phyloP scores from a whole-genome alignment of 2,888 invertebrate species.

The Scelioninae gen. 1 region DNA sequence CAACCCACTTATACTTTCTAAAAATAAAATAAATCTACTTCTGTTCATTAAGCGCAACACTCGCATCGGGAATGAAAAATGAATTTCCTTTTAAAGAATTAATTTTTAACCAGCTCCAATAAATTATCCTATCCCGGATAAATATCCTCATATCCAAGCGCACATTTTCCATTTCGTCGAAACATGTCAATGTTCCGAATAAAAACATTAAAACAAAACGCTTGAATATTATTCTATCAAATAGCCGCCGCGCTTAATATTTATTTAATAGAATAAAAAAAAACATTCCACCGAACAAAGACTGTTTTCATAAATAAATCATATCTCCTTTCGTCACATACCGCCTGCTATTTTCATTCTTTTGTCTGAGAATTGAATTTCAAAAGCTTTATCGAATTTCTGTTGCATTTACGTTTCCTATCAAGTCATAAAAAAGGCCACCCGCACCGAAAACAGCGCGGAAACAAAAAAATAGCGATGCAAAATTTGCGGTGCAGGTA shows the following conservation, averaged over 20 bases:
- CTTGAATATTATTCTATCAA: too few relatives aligned
- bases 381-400: constrained; percentile 50
- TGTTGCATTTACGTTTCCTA: constrained; percentile 43
- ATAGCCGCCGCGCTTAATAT: constrained; percentile 22
- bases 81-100: too few relatives aligned
- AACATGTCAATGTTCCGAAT: too few relatives aligned
- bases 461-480: constrained; percentile 2
- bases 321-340: constrained; percentile 19
- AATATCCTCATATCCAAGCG: too few relatives aligned
- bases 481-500: constrained; percentile 19
- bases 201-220: too few relatives aligned
- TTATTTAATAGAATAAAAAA: constrained; percentile 38
- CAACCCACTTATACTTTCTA: too few relatives aligned
- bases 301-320: constrained; percentile 33
- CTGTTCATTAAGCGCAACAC: too few relatives aligned
- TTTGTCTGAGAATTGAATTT: constrained; percentile 33
- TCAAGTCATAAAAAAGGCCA: constrained; percentile 29
- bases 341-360: constrained; percentile 17
- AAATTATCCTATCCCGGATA: too few relatives aligned
- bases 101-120: too few relatives aligned
- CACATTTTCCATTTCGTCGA: too few relatives aligned
- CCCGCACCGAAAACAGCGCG: neutral
- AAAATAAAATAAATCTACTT: too few relatives aligned
- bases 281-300: constrained; percentile 16
- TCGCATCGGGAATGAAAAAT: too few relatives aligned